Percentiles rank a stretch among this genome's conserved stretches.
Conservation (phyloP, 2,113 vertebrate genomes). For the Jacana jacana region DNA sequence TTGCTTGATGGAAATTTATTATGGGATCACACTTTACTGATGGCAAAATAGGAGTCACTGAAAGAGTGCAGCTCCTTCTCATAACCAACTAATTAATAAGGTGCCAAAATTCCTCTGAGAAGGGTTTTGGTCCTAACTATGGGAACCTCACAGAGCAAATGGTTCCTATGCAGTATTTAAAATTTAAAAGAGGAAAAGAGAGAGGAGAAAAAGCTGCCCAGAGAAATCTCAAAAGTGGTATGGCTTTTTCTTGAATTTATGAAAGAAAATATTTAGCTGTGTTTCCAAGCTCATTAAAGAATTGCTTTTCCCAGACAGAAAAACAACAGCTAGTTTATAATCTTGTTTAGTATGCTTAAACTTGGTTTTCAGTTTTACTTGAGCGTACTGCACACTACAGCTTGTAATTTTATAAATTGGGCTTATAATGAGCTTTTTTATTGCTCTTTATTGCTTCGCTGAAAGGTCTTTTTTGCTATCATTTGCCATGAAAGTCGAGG, state of each 20-base stretch:
- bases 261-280: slow-evolving; percentile 64
- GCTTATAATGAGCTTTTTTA: background rate
- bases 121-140: slow-evolving; percentile 73
- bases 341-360: background rate
- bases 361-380: slow-evolving; percentile 25
- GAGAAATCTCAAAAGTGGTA: slow-evolving; percentile 44
- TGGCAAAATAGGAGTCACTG: slow-evolving; percentile 79
- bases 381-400: background rate
- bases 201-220: slow-evolving; percentile 35
- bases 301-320: slow-evolving; percentile 27
- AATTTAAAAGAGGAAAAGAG: slow-evolving; percentile 75
- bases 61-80: slow-evolving; percentile 80
- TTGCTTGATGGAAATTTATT: slow-evolving; percentile 82
- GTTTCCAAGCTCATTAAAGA: slow-evolving; percentile 32
- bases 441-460: background rate
- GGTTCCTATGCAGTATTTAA: slow-evolving; percentile 74
- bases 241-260: slow-evolving; percentile 36
- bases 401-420: background rate
- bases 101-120: slow-evolving; percentile 80
- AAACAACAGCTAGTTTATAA: slow-evolving; percentile 12
- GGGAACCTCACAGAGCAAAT: slow-evolving; percentile 68
- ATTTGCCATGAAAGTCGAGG: background rate
- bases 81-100: slow-evolving; percentile 82
- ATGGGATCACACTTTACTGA: slow-evolving; percentile 79
- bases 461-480: background rate